Conservation (phyloP, 2,797 vertebrate species). For the Bradypodion ventrale region DNA sequence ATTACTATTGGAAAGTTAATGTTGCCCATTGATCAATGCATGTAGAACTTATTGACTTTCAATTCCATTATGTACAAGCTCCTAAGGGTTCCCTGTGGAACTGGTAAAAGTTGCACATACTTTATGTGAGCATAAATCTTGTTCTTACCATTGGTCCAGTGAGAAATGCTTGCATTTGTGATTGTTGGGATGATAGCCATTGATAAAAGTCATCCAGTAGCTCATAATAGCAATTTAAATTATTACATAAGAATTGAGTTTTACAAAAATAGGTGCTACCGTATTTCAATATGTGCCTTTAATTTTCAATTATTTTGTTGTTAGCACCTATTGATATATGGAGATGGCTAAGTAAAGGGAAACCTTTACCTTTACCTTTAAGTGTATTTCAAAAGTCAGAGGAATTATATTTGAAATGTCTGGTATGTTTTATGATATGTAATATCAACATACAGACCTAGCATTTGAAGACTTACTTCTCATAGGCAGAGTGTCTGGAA, state of each 20-base stretch:
- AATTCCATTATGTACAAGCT: not conserved
- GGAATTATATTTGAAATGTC: constrained; percentile 26
- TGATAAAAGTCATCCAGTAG: not conserved
- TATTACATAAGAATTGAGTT: constrained; percentile 8
- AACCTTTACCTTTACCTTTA: too few relatives aligned
- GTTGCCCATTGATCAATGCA: not conserved
- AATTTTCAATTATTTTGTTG: constrained; percentile 21
- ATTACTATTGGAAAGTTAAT: not conserved
- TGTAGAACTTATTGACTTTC: not conserved
- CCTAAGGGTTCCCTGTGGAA: not conserved
- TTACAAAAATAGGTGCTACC: not conserved
- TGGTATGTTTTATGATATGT: constrained; percentile 25
- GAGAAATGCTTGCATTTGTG: not conserved
- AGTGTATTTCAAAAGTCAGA: constrained; percentile 34
- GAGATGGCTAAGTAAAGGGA: constrained; percentile 20
- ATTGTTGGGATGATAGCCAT: not conserved
- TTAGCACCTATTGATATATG: constrained; percentile 12
- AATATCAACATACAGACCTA: constrained; percentile 15
- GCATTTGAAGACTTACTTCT: constrained; percentile 29
- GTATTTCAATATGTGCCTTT: constrained; percentile 36
- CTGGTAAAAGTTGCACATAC: not conserved
- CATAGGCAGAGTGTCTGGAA: constrained; percentile 42
- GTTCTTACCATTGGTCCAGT: not conserved
- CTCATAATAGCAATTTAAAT: not conserved
- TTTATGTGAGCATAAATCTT: not conserved